Evolutionary conservation across 2,888 invertebrate species (phyloP).

Genomic region (Gandaritis pyraliata): DNA sequence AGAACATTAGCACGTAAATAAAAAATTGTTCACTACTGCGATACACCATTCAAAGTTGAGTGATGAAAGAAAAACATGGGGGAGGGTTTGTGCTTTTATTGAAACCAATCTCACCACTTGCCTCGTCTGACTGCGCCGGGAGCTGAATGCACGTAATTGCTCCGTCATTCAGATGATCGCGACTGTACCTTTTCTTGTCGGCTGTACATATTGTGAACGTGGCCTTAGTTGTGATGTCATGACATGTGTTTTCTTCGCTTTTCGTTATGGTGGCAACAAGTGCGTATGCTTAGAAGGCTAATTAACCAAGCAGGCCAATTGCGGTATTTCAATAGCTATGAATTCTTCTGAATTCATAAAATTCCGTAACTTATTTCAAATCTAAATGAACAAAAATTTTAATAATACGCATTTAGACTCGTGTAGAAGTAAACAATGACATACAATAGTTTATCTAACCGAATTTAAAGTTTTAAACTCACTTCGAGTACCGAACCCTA

Average conservation of each 20-base stretch:
- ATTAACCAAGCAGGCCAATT: not conserved
- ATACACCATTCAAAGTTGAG: conserved; percentile 75
- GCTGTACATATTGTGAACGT: conserved; percentile 65
- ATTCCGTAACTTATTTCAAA: too few relatives aligned
- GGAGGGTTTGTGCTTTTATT: conserved; percentile 81
- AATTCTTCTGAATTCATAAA: too few relatives aligned
- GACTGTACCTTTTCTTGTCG: conserved; percentile 77
- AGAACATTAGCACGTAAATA: conserved; percentile 48
- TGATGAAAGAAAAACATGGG: conserved; percentile 83
- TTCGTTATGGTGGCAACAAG: conserved; percentile 55
- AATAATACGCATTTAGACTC: too few relatives aligned
- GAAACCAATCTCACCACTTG: conserved; percentile 83
- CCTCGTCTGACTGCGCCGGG: conserved; percentile 73
- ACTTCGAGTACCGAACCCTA: not conserved
- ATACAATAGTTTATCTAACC: not conserved
- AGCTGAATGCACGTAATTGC: conserved; percentile 81
- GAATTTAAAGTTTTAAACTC: not conserved
- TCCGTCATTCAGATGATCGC: conserved; percentile 81
- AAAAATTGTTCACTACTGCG: conserved; percentile 53
- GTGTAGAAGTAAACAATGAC: too few relatives aligned
- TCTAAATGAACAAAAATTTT: too few relatives aligned
- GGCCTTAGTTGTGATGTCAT: conserved; percentile 58
- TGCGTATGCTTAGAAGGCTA: not conserved
- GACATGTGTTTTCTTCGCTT: conserved; percentile 62
- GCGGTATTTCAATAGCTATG: too few relatives aligned